These are phyloP conservation scores for Lerista edwardsae DNA, from an alignment of 2,797 vertebrate species.

Conservation along the genomic window DNA sequence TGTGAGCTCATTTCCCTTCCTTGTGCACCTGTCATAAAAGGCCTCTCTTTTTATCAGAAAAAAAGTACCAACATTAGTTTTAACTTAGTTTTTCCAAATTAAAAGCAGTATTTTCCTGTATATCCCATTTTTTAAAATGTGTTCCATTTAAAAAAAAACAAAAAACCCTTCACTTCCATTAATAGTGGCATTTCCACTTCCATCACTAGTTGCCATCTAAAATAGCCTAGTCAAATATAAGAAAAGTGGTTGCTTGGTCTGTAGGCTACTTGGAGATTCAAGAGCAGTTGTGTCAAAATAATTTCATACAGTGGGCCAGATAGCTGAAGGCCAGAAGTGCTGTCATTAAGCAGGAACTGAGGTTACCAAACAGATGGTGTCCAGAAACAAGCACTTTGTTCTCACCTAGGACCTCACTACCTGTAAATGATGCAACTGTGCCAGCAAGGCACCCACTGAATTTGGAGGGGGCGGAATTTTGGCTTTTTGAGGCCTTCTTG, in stretches of 20 bases:
- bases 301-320: too few relatives aligned
- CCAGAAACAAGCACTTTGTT: too few relatives aligned
- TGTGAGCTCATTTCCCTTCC: slow-evolving; percentile 15
- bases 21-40: not conserved
- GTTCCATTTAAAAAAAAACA: not conserved
- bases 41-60: slow-evolving; percentile 1
- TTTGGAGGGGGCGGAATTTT: too few relatives aligned
- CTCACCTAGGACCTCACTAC: too few relatives aligned
- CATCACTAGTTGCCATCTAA: not conserved
- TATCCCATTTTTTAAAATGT: not conserved
- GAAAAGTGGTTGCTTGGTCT: not conserved
- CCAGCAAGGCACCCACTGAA: too few relatives aligned
- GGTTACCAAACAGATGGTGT: too few relatives aligned
- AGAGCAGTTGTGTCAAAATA: too few relatives aligned
- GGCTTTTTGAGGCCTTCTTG: too few relatives aligned
- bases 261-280: too few relatives aligned
- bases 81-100: not conserved
- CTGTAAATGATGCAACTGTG: too few relatives aligned
- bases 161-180: not conserved
- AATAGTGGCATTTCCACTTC: not conserved
- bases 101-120: not conserved
- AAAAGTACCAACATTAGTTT: slow-evolving; percentile 18
- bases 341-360: too few relatives aligned
- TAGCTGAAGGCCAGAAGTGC: too few relatives aligned
- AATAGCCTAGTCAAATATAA: not conserved